Evolutionary conservation across 64 coral and sea anemone species (phyloP).

Genomic region (Dendronephthya gigantea): DNA sequence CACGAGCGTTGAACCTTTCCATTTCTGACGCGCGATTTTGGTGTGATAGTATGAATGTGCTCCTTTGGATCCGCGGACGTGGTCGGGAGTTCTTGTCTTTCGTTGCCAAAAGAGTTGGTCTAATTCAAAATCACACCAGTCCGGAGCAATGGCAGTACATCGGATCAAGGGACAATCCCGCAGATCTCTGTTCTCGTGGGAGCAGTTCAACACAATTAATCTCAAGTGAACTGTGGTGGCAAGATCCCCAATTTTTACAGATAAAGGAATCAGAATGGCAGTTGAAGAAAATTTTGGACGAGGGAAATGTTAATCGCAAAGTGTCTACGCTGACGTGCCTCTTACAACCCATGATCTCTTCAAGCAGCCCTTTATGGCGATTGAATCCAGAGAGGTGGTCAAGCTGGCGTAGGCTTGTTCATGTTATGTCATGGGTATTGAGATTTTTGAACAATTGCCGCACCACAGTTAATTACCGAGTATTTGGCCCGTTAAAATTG

Average conservation of each 20-base stretch:
- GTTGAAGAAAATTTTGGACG: not conserved
- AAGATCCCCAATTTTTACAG: not conserved
- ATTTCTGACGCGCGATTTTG: not conserved
- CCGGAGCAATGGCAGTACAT: not conserved
- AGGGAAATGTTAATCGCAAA: not conserved
- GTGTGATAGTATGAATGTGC: not conserved
- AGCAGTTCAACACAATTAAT: not conserved
- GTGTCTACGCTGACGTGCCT: not conserved
- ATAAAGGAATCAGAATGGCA: not conserved
- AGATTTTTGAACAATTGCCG: not conserved
- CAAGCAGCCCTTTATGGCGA: not conserved
- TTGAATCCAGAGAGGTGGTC: not conserved
- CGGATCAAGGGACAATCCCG: not conserved
- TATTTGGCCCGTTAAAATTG: not conserved
- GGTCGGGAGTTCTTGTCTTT: not conserved
- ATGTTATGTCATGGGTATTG: not conserved
- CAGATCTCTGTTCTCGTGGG: not conserved
- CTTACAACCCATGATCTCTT: not conserved
- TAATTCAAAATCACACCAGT: not conserved
- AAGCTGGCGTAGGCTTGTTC: not conserved
- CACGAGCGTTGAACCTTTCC: not conserved
- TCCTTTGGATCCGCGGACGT: not conserved
- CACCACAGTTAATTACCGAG: not conserved
- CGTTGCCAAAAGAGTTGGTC: not conserved
- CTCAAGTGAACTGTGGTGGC: not conserved